Evolutionary conservation across 1,140 invertebrate genomes (phyloP).

Genomic region (Drosophila gunungcola): DNA sequence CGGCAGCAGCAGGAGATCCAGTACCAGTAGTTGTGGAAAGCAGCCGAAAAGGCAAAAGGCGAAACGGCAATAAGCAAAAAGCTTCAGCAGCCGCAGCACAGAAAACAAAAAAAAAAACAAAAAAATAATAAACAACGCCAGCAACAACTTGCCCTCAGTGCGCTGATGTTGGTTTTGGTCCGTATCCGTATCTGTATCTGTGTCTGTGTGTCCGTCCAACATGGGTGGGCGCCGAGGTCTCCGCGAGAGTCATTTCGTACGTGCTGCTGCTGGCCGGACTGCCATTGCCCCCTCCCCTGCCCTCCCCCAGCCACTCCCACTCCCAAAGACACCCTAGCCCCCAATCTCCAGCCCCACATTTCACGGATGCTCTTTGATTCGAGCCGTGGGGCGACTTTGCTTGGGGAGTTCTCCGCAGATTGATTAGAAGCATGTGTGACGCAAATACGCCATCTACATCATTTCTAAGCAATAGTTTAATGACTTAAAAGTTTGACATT

Average conservation of each 20-base stretch:
- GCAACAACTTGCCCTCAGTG: conserved; percentile 1
- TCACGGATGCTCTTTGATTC: conserved; percentile 40
- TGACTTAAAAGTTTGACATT: background rate
- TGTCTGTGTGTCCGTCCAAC: conserved; percentile 27
- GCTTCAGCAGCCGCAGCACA: conserved; percentile 26
- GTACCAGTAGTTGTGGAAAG: conserved; percentile 25
- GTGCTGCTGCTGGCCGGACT: conserved; percentile 36
- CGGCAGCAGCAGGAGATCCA: conserved; percentile 46
- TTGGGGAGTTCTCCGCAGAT: conserved; percentile 4
- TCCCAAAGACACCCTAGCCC: background rate
- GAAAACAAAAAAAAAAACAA: conserved; percentile 5
- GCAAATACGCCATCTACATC: conserved; percentile 18
- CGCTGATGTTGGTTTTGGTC: conserved; percentile 16
- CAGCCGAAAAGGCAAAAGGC: conserved; percentile 42
- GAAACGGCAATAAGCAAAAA: conserved; percentile 42
- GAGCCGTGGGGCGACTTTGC: conserved; percentile 1
- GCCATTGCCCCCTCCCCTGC: conserved; percentile 9
- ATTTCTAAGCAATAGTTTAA: background rate
- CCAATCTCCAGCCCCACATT: conserved; percentile 21
- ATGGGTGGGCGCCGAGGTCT: conserved; percentile 49
- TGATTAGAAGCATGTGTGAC: conserved; percentile 25
- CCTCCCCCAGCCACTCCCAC: conserved; percentile 4
- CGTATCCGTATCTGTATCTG: background rate
- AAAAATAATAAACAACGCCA: conserved; percentile 43
- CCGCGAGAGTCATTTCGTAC: conserved; percentile 52